Conservation (phyloP, 1,140 invertebrate genomes). For the Sitodiplosis mosellana region DNA sequence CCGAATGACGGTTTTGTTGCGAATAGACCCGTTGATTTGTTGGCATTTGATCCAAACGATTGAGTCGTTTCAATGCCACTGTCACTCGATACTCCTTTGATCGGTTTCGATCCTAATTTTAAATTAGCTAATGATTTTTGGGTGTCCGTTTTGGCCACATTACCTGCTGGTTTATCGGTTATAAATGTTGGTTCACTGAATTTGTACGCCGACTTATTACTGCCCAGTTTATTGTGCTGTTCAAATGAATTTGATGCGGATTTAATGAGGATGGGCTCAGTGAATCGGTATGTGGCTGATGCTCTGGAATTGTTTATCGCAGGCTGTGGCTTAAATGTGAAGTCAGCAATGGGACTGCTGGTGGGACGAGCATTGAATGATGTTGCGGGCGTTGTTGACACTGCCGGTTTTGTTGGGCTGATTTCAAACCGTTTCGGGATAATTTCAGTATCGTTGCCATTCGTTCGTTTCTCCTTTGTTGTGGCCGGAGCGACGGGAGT, state of each 20-base stretch:
- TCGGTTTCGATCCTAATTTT: background rate
- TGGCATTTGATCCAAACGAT: background rate
- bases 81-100: background rate
- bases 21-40: background rate
- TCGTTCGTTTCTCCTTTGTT: too few relatives aligned
- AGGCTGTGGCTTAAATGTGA: too few relatives aligned
- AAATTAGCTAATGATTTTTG: too few relatives aligned
- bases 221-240: too few relatives aligned
- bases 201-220: conserved; percentile 29
- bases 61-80: background rate
- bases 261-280: too few relatives aligned
- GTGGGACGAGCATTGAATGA: too few relatives aligned
- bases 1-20: conserved; percentile 3
- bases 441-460: background rate
- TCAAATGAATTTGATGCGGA: too few relatives aligned
- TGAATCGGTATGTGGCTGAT: too few relatives aligned
- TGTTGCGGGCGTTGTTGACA: too few relatives aligned
- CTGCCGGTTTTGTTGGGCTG: background rate
- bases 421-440: background rate
- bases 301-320: too few relatives aligned
- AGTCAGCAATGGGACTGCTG: conserved; percentile 1
- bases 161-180: conserved; percentile 8
- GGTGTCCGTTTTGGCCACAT: too few relatives aligned
- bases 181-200: conserved; percentile 31
- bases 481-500: too few relatives aligned